phyloP scores from a whole-genome alignment of 2,797 vertebrate species.

The Cottoperca gobio region DNA sequence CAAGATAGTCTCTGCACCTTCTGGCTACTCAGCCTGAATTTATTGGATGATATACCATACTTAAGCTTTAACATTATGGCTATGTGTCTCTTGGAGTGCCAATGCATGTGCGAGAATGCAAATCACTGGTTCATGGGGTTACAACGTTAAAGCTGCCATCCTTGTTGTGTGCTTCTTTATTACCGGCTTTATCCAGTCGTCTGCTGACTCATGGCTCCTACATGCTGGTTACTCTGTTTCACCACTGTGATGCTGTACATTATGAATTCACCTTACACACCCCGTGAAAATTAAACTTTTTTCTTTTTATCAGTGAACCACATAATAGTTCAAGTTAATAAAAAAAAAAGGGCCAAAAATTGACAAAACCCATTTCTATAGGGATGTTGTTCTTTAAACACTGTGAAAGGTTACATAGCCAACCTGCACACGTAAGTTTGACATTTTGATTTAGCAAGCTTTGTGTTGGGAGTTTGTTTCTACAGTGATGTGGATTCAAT shows the following conservation, averaged over 20 bases:
- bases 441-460: conserved; percentile 47
- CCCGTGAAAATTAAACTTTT: conserved; percentile 9
- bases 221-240: conserved; percentile 2
- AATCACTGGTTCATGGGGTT: conserved; percentile 17
- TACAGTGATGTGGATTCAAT: conserved; percentile 20
- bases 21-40: conserved; percentile 33
- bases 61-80: background rate
- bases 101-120: conserved; percentile 6
- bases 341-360: background rate
- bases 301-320: background rate
- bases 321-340: conserved; percentile 8
- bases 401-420: conserved; percentile 38
- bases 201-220: conserved; percentile 30
- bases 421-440: conserved; percentile 4
- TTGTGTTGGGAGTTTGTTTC: conserved; percentile 28
- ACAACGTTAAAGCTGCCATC: conserved; percentile 13
- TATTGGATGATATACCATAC: conserved; percentile 11
- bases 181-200: conserved; percentile 1
- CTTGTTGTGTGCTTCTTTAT: conserved; percentile 22
- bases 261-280: conserved; percentile 19
- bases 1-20: conserved; percentile 15
- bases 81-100: background rate
- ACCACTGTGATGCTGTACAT: conserved; percentile 28
- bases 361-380: background rate
- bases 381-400: conserved; percentile 41